Conservation (phyloP, 2,888 invertebrate genomes). For the Eupithecia pulchellata region DNA sequence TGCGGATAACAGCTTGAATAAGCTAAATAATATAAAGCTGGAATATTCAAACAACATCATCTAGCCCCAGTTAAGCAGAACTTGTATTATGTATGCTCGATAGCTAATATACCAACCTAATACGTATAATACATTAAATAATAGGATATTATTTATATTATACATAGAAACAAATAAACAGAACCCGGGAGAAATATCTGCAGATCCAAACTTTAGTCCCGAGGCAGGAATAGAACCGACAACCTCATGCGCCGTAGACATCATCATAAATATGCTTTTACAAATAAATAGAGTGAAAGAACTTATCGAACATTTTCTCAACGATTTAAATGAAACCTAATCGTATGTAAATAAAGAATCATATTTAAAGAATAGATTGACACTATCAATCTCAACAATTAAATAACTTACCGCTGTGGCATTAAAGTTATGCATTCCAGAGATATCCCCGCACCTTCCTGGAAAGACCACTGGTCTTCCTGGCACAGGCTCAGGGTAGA, state of each 20-base stretch:
- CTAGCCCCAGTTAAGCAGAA: too few species aligned
- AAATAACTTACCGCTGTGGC: slow-evolving; percentile 52
- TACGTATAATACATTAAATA: too few species aligned
- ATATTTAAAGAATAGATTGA: background rate
- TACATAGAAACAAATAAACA: background rate
- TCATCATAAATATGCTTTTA: background rate
- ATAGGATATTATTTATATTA: too few species aligned
- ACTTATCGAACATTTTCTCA: background rate
- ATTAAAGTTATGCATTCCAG: slow-evolving; percentile 58
- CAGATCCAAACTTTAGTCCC: background rate
- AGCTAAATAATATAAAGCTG: background rate
- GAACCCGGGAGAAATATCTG: background rate
- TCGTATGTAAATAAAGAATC: too few species aligned
- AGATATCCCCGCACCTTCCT: slow-evolving; percentile 65
- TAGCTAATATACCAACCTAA: too few species aligned
- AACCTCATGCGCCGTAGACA: background rate
- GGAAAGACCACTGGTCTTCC: slow-evolving; percentile 58
- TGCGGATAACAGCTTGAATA: background rate
- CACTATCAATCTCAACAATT: background rate
- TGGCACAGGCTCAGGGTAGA: slow-evolving; percentile 57
- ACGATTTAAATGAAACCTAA: background rate
- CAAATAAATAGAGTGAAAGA: too few species aligned
- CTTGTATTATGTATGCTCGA: too few species aligned
- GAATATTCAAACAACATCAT: background rate
- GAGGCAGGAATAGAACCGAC: background rate